Evolutionary conservation across 2,888 invertebrate species (phyloP).

Genomic region (Tridacna gigas): DNA sequence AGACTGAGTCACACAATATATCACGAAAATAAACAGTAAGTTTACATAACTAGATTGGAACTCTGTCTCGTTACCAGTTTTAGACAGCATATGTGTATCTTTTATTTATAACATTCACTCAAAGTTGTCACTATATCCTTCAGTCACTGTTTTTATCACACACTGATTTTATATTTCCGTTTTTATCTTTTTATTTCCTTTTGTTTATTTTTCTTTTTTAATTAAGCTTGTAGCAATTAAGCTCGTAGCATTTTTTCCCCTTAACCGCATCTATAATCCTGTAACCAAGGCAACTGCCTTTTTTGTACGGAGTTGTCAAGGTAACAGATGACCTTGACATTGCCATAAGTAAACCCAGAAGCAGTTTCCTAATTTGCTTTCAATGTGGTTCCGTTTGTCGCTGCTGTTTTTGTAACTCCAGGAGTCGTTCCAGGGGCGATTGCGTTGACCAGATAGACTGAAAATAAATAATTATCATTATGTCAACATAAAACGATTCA

Average conservation of each 20-base stretch:
- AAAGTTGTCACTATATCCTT: no score
- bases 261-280: constrained; percentile 6
- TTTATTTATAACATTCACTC: neutral
- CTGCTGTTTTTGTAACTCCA: constrained; percentile 90
- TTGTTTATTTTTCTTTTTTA: neutral
- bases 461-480: constrained; percentile 71
- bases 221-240: neutral
- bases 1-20: neutral
- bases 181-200: neutral
- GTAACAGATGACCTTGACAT: constrained; percentile 47
- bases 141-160: neutral
- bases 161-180: neutral
- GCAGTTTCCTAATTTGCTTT: constrained; percentile 53
- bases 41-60: neutral
- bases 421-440: constrained; percentile 91
- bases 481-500: neutral
- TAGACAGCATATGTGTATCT: neutral
- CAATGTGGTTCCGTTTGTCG: constrained; percentile 84
- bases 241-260: constrained; percentile 10
- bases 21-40: neutral
- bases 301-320: constrained; percentile 33
- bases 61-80: neutral
- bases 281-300: constrained; percentile 16
- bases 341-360: constrained; percentile 39
- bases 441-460: constrained; percentile 91